Base-by-base conservation (phyloP, 2,888 invertebrate species). In the Dryobota labecula region DNA sequence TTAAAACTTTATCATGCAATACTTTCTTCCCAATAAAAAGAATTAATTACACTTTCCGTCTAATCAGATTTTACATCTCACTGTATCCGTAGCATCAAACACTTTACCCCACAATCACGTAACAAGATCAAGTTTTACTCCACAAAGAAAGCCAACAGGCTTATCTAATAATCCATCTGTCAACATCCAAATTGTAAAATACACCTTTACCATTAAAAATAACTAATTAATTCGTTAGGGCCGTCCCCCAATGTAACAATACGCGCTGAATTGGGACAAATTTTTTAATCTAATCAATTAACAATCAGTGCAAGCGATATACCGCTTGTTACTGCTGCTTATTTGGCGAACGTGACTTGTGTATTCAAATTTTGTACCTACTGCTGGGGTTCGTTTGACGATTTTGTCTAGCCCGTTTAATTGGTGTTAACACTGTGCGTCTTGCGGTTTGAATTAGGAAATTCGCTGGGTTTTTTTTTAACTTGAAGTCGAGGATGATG, bases 221-320 rank as follows among this genome's bases (percentile, higher is more conserved):
- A 87, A 83, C 85, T 93, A 94, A 94, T 95, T 93, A 93, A 92
- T 91, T 89, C 91, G 84, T 73, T 84, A 85, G 90, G 90, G 88
- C 87, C 67, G 78, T 76, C 89, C 92, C 93, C 90, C 90, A 83
- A 80, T 90, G 93, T 91, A 91, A 94, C 94, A 95, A 95, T 95
- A 91, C 92, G 89, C 90, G 87, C 89, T 72, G 93, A 92, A 93
- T 95, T 94, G 92, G 93, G 90, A 87, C 92, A 92, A 95, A 94
- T 91, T 95, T 96, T 95, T 95, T 95, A 96, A 96, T 96, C 94
- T 92, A 95, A 96, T 96, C 96, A 96, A 96, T 96, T 96, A 96
- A 93, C 96, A 96, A 96, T 96, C 96, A 96, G 94, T 93, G 95
- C 94, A 94, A 95, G 91, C 94, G 95, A 95, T 95, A 95, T 93